These are phyloP conservation scores for Amphimedon queenslandica DNA, from an alignment of 37 sponge, comb jelly and placozoan species.

Conservation along the genomic window DNA sequence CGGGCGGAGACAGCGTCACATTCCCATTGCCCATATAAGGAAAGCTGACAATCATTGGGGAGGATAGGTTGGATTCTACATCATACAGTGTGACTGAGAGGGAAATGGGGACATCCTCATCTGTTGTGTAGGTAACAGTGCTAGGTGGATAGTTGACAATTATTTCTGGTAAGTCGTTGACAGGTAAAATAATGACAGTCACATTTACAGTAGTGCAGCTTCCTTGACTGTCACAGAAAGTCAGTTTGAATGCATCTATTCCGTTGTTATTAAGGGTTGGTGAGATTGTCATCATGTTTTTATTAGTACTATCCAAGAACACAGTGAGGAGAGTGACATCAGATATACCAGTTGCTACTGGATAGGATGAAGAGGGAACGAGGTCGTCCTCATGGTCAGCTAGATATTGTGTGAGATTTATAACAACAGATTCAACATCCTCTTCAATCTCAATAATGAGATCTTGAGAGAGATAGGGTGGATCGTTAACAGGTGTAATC, in stretches of 20 bases:
- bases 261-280: slow-evolving; percentile 41
- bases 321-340: not conserved
- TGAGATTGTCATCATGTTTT: not conserved
- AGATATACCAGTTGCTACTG: not conserved
- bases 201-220: slow-evolving; percentile 36
- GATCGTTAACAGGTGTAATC: slow-evolving; percentile 75
- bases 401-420: slow-evolving; percentile 51
- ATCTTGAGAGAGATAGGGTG: slow-evolving; percentile 51
- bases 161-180: slow-evolving; percentile 73
- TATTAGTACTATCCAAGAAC: not conserved
- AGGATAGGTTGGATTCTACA: slow-evolving; percentile 31
- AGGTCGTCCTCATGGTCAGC: slow-evolving; percentile 77
- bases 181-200: slow-evolving; percentile 39
- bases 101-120: slow-evolving; percentile 51
- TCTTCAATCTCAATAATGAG: slow-evolving; percentile 37
- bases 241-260: slow-evolving; percentile 24
- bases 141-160: slow-evolving; percentile 8
- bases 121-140: not conserved
- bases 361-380: slow-evolving; percentile 22
- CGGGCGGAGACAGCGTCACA: not conserved
- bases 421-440: slow-evolving; percentile 37
- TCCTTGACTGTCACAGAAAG: slow-evolving; percentile 61
- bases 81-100: slow-evolving; percentile 46
- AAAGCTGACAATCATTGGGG: slow-evolving; percentile 13
- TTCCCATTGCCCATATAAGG: slow-evolving; percentile 17